phyloP scores from a whole-genome alignment of 2,888 invertebrate species.

The Choristoneura rosaceana region DNA sequence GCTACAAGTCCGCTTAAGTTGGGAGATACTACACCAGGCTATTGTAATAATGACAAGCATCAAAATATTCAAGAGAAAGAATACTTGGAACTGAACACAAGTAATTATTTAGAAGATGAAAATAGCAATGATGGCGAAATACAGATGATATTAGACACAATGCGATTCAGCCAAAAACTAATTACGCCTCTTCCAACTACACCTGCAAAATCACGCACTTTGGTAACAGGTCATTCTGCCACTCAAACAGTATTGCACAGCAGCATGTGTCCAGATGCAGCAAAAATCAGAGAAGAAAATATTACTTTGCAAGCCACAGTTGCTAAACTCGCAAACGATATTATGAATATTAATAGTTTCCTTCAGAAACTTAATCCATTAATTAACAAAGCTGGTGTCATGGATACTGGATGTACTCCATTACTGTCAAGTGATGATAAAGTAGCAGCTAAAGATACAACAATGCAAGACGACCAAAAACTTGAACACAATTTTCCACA shows the following conservation, averaged over 20 bases:
- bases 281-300: conserved; percentile 53
- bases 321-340: conserved; percentile 50
- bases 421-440: background rate
- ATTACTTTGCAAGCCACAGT: conserved; percentile 50
- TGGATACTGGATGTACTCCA: background rate
- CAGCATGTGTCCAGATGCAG: conserved; percentile 50
- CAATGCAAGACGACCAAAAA: background rate
- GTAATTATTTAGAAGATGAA: conserved; percentile 52
- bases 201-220: conserved; percentile 51
- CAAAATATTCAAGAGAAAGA: conserved; percentile 49
- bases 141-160: conserved; percentile 64
- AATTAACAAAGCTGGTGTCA: background rate
- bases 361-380: conserved; percentile 43
- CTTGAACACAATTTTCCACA: background rate
- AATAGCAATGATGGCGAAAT: conserved; percentile 63
- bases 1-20: conserved; percentile 43
- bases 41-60: conserved; percentile 3
- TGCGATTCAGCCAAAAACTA: conserved; percentile 58
- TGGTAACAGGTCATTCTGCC: conserved; percentile 16
- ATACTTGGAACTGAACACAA: conserved; percentile 63
- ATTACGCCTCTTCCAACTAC: conserved; percentile 70
- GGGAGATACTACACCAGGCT: background rate
- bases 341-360: conserved; percentile 52
- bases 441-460: background rate
- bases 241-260: conserved; percentile 23